Conservation (phyloP, 1,140 invertebrate species). For the Cyphomyrmex costatus region DNA sequence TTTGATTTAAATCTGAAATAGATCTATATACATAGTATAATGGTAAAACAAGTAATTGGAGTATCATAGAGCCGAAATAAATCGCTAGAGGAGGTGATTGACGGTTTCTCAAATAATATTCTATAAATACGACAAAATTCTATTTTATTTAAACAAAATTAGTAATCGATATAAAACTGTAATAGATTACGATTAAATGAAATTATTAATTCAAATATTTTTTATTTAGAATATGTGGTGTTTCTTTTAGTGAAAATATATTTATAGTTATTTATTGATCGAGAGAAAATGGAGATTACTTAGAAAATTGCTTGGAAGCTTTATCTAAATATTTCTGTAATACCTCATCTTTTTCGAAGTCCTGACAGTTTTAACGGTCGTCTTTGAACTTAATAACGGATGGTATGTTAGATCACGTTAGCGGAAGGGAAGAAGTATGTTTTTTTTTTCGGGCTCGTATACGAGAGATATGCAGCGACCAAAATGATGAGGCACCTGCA, state of each 20-base stretch:
- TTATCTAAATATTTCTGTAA: not conserved
- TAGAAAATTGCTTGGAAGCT: not conserved
- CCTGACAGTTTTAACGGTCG: not conserved
- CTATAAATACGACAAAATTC: not conserved
- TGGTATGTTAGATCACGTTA: constrained; percentile 9
- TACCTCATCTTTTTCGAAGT: not conserved
- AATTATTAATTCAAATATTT: not conserved
- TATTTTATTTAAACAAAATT: not conserved
- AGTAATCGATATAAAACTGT: not conserved
- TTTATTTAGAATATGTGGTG: not conserved
- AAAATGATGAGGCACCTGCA: constrained; percentile 60
- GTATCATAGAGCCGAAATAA: not conserved
- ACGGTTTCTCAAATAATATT: not conserved
- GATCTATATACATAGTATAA: not conserved
- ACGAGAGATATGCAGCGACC: constrained; percentile 42
- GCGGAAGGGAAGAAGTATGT: not conserved
- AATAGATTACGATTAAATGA: not conserved
- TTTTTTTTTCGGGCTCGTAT: constrained; percentile 21
- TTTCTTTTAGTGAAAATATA: not conserved
- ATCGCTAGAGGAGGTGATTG: not conserved
- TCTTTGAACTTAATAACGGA: not conserved
- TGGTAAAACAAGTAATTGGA: not conserved
- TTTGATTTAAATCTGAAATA: constrained; percentile 19
- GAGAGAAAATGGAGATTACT: not conserved
- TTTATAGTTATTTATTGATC: not conserved